Evolutionary conservation across 2,797 vertebrate genomes (phyloP).

Genomic region (Carapus acus): DNA sequence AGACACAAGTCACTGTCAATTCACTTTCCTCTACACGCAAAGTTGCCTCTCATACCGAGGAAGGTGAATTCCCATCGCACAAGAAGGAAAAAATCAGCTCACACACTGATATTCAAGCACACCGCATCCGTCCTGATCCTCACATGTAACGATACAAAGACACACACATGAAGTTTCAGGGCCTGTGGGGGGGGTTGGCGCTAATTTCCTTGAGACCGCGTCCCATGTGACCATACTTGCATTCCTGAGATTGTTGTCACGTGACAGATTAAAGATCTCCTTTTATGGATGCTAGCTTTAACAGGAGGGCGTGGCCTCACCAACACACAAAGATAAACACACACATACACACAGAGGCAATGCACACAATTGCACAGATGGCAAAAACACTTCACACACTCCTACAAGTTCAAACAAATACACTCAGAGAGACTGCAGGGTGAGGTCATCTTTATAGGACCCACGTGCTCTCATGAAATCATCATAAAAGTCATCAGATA

Average conservation of each 20-base stretch:
- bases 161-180: constrained; percentile 12
- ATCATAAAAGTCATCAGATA: too few relatives aligned
- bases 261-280: constrained; percentile 82
- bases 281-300: constrained; percentile 76
- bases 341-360: constrained; percentile 32
- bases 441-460: constrained; percentile 7
- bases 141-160: constrained; percentile 2
- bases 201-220: constrained; percentile 71
- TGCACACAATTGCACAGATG: constrained; percentile 7
- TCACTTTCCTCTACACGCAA: too few relatives aligned
- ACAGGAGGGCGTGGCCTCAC: constrained; percentile 65
- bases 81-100: not conserved
- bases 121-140: constrained; percentile 6
- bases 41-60: too few relatives aligned
- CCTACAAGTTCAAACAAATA: constrained; percentile 32
- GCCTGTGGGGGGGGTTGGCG: constrained; percentile 59
- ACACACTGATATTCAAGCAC: constrained; percentile 1
- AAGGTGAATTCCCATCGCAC: constrained; percentile 49
- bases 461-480: constrained; percentile 11
- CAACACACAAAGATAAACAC: constrained; percentile 38
- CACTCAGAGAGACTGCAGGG: not conserved
- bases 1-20: constrained; percentile 66
- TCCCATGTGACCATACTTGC: constrained; percentile 74
- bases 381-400: constrained; percentile 25
- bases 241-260: constrained; percentile 80